These are phyloP conservation scores for Hirtodrosophila confusa DNA, from an alignment of 2,888 invertebrate genomes.

Conservation along the genomic window DNA sequence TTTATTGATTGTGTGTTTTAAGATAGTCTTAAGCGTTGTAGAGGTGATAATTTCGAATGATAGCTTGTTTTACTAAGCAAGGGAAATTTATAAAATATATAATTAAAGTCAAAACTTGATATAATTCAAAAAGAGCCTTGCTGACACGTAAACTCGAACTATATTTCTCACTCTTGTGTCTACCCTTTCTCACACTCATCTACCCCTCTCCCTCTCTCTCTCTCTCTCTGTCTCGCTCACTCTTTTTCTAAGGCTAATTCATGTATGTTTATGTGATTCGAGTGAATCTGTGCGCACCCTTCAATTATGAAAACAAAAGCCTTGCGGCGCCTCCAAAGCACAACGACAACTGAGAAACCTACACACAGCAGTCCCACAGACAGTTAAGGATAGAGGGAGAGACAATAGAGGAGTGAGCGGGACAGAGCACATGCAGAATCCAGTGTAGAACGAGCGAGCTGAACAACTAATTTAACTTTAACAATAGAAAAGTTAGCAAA, in stretches of 20 bases:
- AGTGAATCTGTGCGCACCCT: constrained; percentile 36
- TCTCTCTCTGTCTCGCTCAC: neutral
- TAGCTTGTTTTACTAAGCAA: too few species aligned
- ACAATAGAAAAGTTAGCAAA: constrained; percentile 76
- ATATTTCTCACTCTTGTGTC: too few species aligned
- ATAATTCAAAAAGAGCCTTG: too few species aligned
- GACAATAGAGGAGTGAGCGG: constrained; percentile 1
- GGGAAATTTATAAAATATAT: too few species aligned
- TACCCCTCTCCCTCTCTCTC: neutral
- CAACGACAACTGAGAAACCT: constrained; percentile 13
- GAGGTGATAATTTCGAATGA: too few species aligned
- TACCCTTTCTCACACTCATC: neutral
- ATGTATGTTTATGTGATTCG: constrained; percentile 26
- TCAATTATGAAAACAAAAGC: constrained; percentile 60
- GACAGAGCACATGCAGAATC: constrained; percentile 14
- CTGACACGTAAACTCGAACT: too few species aligned
- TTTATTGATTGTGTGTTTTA: too few species aligned
- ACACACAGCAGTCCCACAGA: neutral
- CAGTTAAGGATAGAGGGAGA: constrained; percentile 8
- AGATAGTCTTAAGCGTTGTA: too few species aligned
- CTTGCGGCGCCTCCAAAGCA: constrained; percentile 46
- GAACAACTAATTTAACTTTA: constrained; percentile 76
- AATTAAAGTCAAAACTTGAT: too few species aligned
- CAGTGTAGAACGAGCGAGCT: constrained; percentile 35
- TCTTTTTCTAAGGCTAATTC: constrained; percentile 15